Evolutionary conservation across 1,140 invertebrate species (phyloP), one percentile per base, ranked within the genome.

Genomic region (Papilio polytes): DNA sequence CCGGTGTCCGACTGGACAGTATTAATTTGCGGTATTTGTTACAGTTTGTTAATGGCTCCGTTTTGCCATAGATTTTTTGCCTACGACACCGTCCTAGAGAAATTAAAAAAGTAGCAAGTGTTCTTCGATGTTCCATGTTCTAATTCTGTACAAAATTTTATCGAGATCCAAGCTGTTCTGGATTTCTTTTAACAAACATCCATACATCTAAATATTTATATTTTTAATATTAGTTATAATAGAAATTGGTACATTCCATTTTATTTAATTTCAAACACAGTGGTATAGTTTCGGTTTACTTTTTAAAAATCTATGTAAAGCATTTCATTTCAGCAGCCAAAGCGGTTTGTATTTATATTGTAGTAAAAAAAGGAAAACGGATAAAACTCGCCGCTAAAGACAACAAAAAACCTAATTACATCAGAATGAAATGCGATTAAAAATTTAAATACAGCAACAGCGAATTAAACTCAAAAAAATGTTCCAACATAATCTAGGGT

Each of bases 21-120:
- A 48, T 74, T 46, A 9, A 74, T 74, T 74, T 74, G 73, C 41
- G 73, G 44, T 74, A 74, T 66, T 13, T 31, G 63, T 13, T 31
- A 13, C 63, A 26, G 10, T 66, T 66, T 31, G 26, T 66, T 31
- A 31, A 66, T 66, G 13, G 63, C 63, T 66, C 36, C 36, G 12
- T 66, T 66, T 12, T 48, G 13, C 13, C 46, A 12, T 3, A 31
- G n/a, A n/a, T n/a, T n/a, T n/a, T n/a, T n/a, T n/a, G n/a, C n/a
- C n/a, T n/a, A n/a, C n/a, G n/a, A n/a, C n/a, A n/a, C n/a, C n/a
- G n/a, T n/a, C n/a, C n/a, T n/a, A n/a, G n/a, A n/a, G n/a, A n/a
- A n/a, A n/a, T n/a, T n/a, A n/a, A n/a, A n/a, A n/a, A n/a, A n/a
- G n/a, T n/a, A 31, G 31, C 31, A 31, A 31, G 31, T 31, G 31